phyloP scores from a whole-genome alignment of 2,888 invertebrate genomes.

The Buathra laborator region DNA sequence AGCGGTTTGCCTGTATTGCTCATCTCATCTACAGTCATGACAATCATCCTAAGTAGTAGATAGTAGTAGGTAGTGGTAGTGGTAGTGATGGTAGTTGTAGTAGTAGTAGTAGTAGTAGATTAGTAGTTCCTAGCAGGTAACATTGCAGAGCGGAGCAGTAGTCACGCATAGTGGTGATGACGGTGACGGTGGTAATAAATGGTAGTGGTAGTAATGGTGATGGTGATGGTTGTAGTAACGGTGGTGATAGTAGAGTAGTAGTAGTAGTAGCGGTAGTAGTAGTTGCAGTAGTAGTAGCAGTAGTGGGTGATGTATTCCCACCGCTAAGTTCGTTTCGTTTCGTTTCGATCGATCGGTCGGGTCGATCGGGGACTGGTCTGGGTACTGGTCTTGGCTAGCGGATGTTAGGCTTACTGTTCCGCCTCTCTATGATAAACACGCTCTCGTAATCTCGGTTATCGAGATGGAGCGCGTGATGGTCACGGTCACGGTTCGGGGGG shows the following conservation, averaged over 20 bases:
- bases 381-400: conserved; percentile 80
- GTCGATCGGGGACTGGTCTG: conserved; percentile 69
- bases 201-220: conserved; percentile 57
- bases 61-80: conserved; percentile 79
- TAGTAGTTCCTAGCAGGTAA: conserved; percentile 82
- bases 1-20: conserved; percentile 84
- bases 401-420: conserved; percentile 85
- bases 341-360: conserved; percentile 65
- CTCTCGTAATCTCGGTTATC: conserved; percentile 90
- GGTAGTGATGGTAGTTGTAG: conserved; percentile 78
- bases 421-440: conserved; percentile 89
- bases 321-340: conserved; percentile 64
- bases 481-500: conserved; percentile 85
- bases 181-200: conserved; percentile 52
- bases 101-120: conserved; percentile 78
- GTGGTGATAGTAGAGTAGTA: conserved; percentile 75
- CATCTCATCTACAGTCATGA: conserved; percentile 84
- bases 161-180: conserved; percentile 65
- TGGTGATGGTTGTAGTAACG: conserved; percentile 72
- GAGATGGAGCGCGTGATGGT: conserved; percentile 85
- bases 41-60: conserved; percentile 84
- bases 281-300: conserved; percentile 73
- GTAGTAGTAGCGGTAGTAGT: conserved; percentile 70
- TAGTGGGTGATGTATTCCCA: conserved; percentile 65
- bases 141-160: conserved; percentile 78